These are phyloP conservation scores for Drosophila lacertosa DNA, from an alignment of 1,140 invertebrate genomes.

Conservation along the genomic window DNA sequence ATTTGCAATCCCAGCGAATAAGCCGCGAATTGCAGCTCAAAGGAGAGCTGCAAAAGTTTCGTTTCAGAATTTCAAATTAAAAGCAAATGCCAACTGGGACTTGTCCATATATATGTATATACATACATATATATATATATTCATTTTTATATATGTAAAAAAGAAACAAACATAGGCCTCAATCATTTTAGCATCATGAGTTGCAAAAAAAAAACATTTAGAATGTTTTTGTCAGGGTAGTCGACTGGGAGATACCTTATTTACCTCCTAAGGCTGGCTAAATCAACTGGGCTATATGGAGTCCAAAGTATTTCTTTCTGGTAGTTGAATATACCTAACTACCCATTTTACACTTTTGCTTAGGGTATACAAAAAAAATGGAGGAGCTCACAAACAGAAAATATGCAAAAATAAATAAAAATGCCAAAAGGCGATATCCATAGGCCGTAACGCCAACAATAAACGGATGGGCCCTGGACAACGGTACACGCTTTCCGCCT, in stretches of 20 bases:
- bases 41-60: conserved; percentile 19
- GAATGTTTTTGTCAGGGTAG: too few relatives aligned
- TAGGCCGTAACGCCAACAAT: conserved; percentile 29
- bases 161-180: conserved; percentile 34
- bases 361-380: too few relatives aligned
- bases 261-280: too few relatives aligned
- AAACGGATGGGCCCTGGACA: conserved; percentile 27
- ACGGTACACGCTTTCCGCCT: conserved; percentile 25
- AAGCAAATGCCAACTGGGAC: conserved; percentile 51
- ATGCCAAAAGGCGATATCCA: conserved; percentile 28
- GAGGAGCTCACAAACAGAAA: conserved; percentile 9
- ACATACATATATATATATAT: too few relatives aligned
- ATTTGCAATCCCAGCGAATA: conserved; percentile 52
- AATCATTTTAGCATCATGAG: conserved; percentile 66
- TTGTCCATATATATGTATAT: conserved; percentile 8
- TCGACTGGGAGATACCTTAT: too few relatives aligned
- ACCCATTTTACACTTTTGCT: too few relatives aligned
- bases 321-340: too few relatives aligned
- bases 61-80: conserved; percentile 58
- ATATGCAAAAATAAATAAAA: conserved; percentile 70
- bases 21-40: conserved; percentile 30
- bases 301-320: too few relatives aligned
- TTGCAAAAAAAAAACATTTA: conserved; percentile 16
- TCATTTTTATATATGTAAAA: too few relatives aligned
- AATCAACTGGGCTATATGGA: too few relatives aligned